Percentiles rank a stretch among this genome's conserved stretches.
phyloP scores from a whole-genome alignment of 2,888 invertebrate species.

The Metellina segmentata region DNA sequence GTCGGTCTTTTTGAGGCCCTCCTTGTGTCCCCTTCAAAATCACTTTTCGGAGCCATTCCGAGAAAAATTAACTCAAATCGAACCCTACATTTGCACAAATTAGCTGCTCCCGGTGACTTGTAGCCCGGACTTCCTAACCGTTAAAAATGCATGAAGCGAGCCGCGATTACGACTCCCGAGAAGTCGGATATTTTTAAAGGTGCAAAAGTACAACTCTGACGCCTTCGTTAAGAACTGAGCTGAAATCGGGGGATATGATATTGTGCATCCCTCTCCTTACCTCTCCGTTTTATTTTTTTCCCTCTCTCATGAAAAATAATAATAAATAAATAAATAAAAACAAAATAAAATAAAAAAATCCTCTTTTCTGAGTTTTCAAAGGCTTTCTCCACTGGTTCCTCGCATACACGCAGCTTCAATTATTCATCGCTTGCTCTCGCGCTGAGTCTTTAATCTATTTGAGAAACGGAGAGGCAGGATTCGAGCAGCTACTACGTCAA shows the following conservation, averaged over 20 bases:
- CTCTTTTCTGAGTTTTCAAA: conserved; percentile 21
- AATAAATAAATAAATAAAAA: neutral
- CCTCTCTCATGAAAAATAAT: conserved; percentile 5
- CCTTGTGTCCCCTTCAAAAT: conserved; percentile 21
- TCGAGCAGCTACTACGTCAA: conserved; percentile 39
- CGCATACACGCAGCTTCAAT: conserved; percentile 57
- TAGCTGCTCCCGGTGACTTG: conserved; percentile 19
- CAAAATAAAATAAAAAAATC: conserved; percentile 5
- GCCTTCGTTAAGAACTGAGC: conserved; percentile 49
- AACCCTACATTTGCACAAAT: conserved; percentile 56
- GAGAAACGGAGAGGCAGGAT: conserved; percentile 42
- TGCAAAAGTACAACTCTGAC: conserved; percentile 53
- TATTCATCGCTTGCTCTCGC: conserved; percentile 69
- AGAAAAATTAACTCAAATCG: conserved; percentile 66
- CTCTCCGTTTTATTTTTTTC: neutral
- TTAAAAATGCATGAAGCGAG: conserved; percentile 53
- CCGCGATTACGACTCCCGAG: conserved; percentile 22
- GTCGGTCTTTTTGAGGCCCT: too few relatives aligned
- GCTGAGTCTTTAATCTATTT: conserved; percentile 74
- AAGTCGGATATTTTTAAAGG: conserved; percentile 55
- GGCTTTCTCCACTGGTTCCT: conserved; percentile 7
- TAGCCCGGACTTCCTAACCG: conserved; percentile 20
- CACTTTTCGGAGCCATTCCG: conserved; percentile 52
- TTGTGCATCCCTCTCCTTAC: conserved; percentile 21
- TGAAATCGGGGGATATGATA: conserved; percentile 42